phyloP scores from a whole-genome alignment of 2,113 vertebrate species.

The Elephantulus edwardii region DNA sequence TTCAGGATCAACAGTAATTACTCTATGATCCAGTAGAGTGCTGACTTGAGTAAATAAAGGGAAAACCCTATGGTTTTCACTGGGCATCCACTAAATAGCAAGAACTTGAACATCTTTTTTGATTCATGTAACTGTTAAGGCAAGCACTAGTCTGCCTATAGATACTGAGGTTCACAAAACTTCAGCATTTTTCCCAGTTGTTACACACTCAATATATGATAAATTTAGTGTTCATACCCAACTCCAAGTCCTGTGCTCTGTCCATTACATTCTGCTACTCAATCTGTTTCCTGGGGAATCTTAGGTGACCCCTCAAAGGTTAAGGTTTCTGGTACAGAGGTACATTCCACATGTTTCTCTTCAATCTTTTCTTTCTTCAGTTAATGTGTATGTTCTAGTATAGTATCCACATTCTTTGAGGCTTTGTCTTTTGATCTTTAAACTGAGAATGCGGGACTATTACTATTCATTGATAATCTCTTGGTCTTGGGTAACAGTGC shows the following conservation, averaged over 20 bases:
- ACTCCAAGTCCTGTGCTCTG: neutral
- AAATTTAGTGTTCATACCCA: neutral
- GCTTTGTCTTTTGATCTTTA: neutral
- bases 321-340: neutral
- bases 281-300: neutral
- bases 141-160: neutral
- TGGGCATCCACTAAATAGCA: neutral
- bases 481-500: neutral
- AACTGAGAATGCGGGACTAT: neutral
- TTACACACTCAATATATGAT: too few relatives aligned
- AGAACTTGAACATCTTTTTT: neutral
- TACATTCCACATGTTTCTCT: neutral
- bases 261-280: neutral
- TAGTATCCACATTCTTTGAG: neutral
- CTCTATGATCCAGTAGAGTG: neutral
- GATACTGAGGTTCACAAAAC: neutral
- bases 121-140: neutral
- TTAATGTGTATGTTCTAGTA: neutral
- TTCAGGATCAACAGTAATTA: neutral
- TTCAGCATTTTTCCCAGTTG: neutral
- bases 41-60: neutral
- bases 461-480: neutral
- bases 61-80: neutral
- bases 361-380: neutral
- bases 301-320: too few relatives aligned